phyloP scores from a whole-genome alignment of 2,797 vertebrate species.

The Halcyon chelicuti region DNA sequence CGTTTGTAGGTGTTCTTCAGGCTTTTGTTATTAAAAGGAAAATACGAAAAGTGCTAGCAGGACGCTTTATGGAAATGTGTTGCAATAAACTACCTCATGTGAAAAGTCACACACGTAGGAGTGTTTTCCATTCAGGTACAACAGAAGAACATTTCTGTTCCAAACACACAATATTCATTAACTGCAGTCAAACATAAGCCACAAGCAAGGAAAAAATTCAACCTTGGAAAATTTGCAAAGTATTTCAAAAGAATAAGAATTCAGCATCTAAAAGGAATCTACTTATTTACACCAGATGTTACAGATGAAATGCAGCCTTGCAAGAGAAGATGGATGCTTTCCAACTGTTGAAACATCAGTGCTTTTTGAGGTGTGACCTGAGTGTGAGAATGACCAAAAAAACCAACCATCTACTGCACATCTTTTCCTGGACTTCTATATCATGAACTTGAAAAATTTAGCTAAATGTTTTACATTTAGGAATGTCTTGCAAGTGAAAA shows the following conservation, averaged over 20 bases:
- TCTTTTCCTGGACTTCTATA: not conserved
- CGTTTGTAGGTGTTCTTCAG: not conserved
- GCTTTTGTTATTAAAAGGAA: not conserved
- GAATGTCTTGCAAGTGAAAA: not conserved
- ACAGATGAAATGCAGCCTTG: not conserved
- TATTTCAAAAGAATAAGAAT: slow-evolving; percentile 17
- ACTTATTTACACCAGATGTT: slow-evolving; percentile 50
- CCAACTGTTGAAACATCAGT: not conserved
- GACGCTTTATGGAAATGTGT: rapidly evolving
- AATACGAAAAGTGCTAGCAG: not conserved
- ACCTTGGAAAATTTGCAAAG: not conserved
- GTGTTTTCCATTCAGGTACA: not conserved
- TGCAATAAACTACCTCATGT: not conserved
- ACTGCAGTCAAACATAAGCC: not conserved
- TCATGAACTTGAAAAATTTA: not conserved
- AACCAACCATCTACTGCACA: not conserved
- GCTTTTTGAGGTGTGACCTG: slow-evolving; percentile 16
- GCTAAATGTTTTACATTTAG: not conserved
- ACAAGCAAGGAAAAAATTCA: not conserved
- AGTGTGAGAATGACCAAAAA: not conserved
- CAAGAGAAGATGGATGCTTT: not conserved
- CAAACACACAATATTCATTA: not conserved
- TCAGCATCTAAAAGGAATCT: slow-evolving; percentile 11
- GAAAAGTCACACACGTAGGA: not conserved
- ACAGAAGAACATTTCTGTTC: not conserved